These are phyloP conservation scores for Strongylocentrotus purpuratus DNA, from an alignment of 35 echinoderm and acorn worm species.

Conservation along the genomic window DNA sequence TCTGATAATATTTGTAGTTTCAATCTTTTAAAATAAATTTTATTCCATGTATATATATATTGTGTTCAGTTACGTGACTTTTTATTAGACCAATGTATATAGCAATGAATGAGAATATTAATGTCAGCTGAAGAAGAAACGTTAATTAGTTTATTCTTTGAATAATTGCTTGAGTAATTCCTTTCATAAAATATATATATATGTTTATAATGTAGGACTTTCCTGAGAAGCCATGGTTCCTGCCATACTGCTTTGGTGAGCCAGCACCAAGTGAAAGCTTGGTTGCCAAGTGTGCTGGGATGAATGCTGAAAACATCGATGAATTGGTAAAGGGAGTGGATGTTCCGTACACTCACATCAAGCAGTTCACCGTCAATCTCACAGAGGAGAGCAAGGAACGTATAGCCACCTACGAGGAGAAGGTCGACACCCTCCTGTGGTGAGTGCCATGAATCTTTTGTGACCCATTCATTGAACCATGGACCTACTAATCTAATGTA, in stretches of 20 bases:
- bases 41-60: no score
- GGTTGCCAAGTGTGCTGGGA: conserved; percentile 58
- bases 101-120: no score
- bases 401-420: conserved; percentile 73
- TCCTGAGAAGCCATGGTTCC: conserved; percentile 75
- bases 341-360: conserved; percentile 84
- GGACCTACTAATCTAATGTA: no score
- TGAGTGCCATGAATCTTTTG: conserved; percentile 35
- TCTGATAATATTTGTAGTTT: no score
- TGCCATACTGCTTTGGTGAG: conserved; percentile 84
- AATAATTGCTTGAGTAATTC: no score
- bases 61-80: no score
- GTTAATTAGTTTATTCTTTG: no score
- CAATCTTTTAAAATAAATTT: no score
- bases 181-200: no score
- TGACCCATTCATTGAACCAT: no score
- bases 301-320: conserved; percentile 77
- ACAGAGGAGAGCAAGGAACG: conserved; percentile 65
- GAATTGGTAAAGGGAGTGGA: conserved; percentile 60
- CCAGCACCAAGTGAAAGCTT: conserved; percentile 70
- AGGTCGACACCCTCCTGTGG: conserved; percentile 85
- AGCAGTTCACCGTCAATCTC: conserved; percentile 47
- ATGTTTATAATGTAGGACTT: conserved; percentile 70
- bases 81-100: no score
- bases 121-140: no score